Evolutionary conservation across 1,140 invertebrate genomes (phyloP), one percentile per base, ranked within the genome.

Genomic region (Calycopis cecrops): DNA sequence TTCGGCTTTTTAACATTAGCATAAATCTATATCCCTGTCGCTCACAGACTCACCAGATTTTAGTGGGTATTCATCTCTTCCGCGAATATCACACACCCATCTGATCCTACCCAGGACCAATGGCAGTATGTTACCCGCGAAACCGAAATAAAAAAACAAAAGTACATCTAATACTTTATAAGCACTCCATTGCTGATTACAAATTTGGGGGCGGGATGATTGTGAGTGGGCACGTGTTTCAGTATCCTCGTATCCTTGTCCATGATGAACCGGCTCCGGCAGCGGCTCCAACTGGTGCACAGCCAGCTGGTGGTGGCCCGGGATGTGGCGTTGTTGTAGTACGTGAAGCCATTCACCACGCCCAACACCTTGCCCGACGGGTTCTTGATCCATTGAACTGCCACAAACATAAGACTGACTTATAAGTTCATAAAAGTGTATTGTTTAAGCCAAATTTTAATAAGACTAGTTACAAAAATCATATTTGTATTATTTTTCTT

Each of bases 141-240:
- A n/a, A n/a, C n/a, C n/a, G n/a, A n/a, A n/a, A n/a, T n/a, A n/a
- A n/a, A n/a, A n/a, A n/a, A n/a, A n/a, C n/a, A n/a, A n/a, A n/a
- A 28, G 21, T 28, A 28, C 6, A 28, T 28, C 21, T 28, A 28
- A 28, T 28, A 28, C 35, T 52, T 52, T n/a, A 57, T 34, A 9
- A 51, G 12, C n/a, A 57, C 42, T 1, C 55, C 55, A 33, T 57
- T 44, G 0, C 47, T 47, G 11, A 68, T 62, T 10, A 66, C 40
- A 52, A 57, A 71, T 18, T 38, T 53, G 4, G 65, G 69, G 14
- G 67, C 54, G 4, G 18, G 21, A 17, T 76, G 69, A 8, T 51
- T 59, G 42, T 73, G 71, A 4, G 48, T 12, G 11, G 60, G 44
- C 3, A 52, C 52, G 0, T 17, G 34, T 4, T 56, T 38, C 9